A percentile compares a stretch with the other conserved stretches of the same genome.
phyloP scores from a whole-genome alignment of 2,113 vertebrate species.

The Phainopepla nitens region DNA sequence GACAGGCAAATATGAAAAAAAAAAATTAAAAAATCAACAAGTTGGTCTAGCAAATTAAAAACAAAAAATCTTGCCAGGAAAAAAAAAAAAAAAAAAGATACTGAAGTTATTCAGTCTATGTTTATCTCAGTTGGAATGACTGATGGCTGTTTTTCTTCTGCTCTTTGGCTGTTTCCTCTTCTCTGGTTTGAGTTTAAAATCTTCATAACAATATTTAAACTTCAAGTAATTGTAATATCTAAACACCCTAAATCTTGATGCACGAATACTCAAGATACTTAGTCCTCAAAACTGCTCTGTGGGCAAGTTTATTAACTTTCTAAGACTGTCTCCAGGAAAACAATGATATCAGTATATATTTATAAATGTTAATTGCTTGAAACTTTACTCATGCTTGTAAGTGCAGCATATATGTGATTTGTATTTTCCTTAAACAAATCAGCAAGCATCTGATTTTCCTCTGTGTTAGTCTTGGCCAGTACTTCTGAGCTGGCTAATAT shows the following conservation, averaged over 20 bases:
- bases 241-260: conserved; percentile 24
- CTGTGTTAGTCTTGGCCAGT: background rate
- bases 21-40: background rate
- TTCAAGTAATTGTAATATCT: background rate
- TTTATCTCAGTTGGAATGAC: conserved; percentile 53
- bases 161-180: conserved; percentile 20
- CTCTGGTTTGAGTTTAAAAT: conserved; percentile 27
- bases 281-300: background rate
- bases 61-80: conserved; percentile 6
- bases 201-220: conserved; percentile 11
- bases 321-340: background rate
- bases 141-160: conserved; percentile 49
- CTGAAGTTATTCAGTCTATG: background rate
- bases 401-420: background rate
- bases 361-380: background rate
- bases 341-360: background rate
- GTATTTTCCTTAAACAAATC: background rate
- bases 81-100: background rate
- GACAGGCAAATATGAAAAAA: background rate
- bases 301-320: background rate
- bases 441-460: background rate
- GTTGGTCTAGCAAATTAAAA: conserved; percentile 24
- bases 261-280: background rate
- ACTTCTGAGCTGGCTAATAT: background rate
- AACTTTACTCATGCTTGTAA: background rate